Conservation (phyloP, 1,140 invertebrate genomes). For the Drosophila lini region DNA sequence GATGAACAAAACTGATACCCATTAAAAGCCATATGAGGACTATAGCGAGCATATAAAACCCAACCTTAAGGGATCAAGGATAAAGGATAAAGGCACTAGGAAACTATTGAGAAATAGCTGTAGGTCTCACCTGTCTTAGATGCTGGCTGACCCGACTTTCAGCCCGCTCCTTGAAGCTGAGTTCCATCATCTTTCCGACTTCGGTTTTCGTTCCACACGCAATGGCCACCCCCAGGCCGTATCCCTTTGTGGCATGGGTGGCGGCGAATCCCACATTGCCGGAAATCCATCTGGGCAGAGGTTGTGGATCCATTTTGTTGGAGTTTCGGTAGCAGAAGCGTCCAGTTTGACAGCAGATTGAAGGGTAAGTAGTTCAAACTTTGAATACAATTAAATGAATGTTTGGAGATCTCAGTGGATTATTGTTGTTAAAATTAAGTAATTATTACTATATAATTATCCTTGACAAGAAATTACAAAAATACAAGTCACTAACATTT, state of each 20-base stretch:
- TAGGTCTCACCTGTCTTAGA: slow-evolving; percentile 29
- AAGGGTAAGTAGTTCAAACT: neutral
- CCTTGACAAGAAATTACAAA: neutral
- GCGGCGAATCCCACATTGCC: slow-evolving; percentile 58
- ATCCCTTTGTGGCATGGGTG: slow-evolving; percentile 51
- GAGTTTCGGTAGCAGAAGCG: neutral
- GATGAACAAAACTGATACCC: neutral
- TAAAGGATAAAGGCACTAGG: too few relatives aligned
- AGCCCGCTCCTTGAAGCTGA: slow-evolving; percentile 28
- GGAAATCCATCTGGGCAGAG: slow-evolving; percentile 31
- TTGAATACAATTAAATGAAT: too few relatives aligned
- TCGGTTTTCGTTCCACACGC: slow-evolving; percentile 54
- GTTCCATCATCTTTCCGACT: slow-evolving; percentile 32
- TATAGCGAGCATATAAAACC: slow-evolving; percentile 10
- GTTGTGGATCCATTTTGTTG: neutral
- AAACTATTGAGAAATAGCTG: too few relatives aligned
- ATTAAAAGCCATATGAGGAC: neutral
- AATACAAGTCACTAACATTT: neutral
- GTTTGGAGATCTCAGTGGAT: too few relatives aligned
- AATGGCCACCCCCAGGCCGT: slow-evolving; percentile 52
- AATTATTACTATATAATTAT: neutral
- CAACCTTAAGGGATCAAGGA: slow-evolving; percentile 8
- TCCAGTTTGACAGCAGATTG: neutral
- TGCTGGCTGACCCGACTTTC: slow-evolving; percentile 5
- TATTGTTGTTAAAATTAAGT: too few relatives aligned